phyloP scores from a whole-genome alignment of 2,888 invertebrate genomes.

The Coelopa pilipes region DNA sequence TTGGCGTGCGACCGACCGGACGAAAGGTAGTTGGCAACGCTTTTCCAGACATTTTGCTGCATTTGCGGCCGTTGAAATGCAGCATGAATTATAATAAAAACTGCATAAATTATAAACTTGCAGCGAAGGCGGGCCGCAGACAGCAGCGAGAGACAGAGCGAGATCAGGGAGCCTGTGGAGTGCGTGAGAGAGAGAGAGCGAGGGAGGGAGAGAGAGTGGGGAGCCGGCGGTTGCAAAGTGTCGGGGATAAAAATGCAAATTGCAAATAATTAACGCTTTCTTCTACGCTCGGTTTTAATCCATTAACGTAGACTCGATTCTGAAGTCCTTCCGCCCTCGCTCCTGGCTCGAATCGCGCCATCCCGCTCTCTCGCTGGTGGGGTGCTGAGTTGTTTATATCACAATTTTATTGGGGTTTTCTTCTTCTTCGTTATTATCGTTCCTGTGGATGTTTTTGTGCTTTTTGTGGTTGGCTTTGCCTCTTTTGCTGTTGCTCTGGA shows the following conservation, averaged over 20 bases:
- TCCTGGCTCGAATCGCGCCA: neutral
- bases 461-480: neutral
- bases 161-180: neutral
- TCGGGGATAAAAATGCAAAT: conserved; percentile 8
- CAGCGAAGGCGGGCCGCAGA: neutral
- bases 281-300: neutral
- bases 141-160: neutral
- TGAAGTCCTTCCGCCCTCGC: neutral
- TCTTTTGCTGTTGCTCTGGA: neutral
- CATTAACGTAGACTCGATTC: neutral
- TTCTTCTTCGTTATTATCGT: neutral
- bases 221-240: neutral
- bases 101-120: conserved; percentile 22
- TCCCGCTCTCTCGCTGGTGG: too few relatives aligned
- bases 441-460: neutral
- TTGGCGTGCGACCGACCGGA: neutral
- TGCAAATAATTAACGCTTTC: conserved; percentile 10
- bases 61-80: conserved; percentile 18
- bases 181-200: too few relatives aligned
- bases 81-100: conserved; percentile 34
- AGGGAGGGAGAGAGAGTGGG: neutral
- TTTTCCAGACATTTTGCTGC: conserved; percentile 29
- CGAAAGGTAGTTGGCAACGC: neutral
- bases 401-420: neutral
- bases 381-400: neutral